phyloP scores from a whole-genome alignment of 2,888 invertebrate species.

The Meghimatium bilineatum region DNA sequence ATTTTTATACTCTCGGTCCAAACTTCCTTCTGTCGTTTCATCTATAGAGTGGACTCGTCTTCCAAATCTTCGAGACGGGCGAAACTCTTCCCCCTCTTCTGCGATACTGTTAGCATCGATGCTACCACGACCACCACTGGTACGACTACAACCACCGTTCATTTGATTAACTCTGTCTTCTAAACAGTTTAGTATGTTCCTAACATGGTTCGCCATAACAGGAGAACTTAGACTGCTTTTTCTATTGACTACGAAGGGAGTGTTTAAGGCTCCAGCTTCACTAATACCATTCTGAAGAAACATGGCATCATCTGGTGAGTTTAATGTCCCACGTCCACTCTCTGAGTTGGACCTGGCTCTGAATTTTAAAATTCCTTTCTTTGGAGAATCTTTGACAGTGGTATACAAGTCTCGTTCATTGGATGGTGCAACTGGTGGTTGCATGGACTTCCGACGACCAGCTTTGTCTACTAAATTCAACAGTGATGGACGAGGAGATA shows the following conservation, averaged over 20 bases:
- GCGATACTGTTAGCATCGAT: slow-evolving; percentile 28
- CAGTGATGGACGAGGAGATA: slow-evolving; percentile 54
- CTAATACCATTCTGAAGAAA: background rate
- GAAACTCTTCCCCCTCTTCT: slow-evolving; percentile 26
- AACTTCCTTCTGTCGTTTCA: background rate
- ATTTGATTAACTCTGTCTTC: slow-evolving; percentile 39
- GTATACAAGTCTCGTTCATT: slow-evolving; percentile 26
- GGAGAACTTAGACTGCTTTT: slow-evolving; percentile 46
- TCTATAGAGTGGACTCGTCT: slow-evolving; percentile 40
- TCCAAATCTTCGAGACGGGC: slow-evolving; percentile 1
- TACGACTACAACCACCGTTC: slow-evolving; percentile 33
- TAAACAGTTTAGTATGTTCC: slow-evolving; percentile 40
- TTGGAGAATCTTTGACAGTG: slow-evolving; percentile 19
- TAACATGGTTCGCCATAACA: slow-evolving; percentile 43
- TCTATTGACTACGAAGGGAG: slow-evolving; percentile 41
- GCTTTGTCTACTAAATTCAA: slow-evolving; percentile 49
- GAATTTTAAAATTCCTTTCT: slow-evolving; percentile 37
- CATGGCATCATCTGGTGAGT: slow-evolving; percentile 21
- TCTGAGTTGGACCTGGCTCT: slow-evolving; percentile 46
- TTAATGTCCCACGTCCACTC: slow-evolving; percentile 43
- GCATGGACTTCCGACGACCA: slow-evolving; percentile 41
- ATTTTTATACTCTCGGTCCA: background rate
- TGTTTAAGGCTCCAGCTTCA: slow-evolving; percentile 19
- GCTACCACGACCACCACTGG: slow-evolving; percentile 32
- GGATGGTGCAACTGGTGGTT: slow-evolving; percentile 24